Evolutionary conservation across 2,888 invertebrate genomes (phyloP), one percentile per base, ranked within the genome.

Genomic region (Rotaria macrura): DNA sequence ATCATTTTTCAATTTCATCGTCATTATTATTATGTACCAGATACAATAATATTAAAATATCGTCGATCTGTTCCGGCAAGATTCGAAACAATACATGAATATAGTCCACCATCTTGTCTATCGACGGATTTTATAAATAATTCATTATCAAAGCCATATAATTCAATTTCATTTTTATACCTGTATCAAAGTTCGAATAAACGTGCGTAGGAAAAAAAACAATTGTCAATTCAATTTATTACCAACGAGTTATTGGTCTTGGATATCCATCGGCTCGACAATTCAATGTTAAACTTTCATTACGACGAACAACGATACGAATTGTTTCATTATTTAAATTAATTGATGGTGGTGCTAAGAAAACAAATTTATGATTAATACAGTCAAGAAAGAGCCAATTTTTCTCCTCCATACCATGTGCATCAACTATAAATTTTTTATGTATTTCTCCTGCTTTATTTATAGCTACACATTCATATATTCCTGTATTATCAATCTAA

Each of bases 31-130:
- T 29, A 34, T 65, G 87, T 85, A 90, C 90, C 88, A 49, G 89
- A 88, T 79, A 90, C 89, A 86, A 89, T 89, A 1, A 91, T 88
- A 14, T 88, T 90, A 87, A 93, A 93, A 74, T 91, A 91, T 87
- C 92, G 92, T 10, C 91, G 89, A 23, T 89, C 90, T 40, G 91
- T 91, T 7, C 93, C 93, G 88, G 92, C 92, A 83, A 91, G 89
- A 88, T 93, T 94, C 83, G 89, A 90, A 1, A 92, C 93, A 14
- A 91, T 88, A 88, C 94, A 94, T 4, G 91, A 92, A 88, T 93
- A 94, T 54, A 92, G 90, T 0, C 93, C 93, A 83, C 92, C 92
- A 89, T 93, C 93, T 74, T 88, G 87, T 79, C 89, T 89, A 87
- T 90, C 89, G 14, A 89, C 88, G 29, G 25, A 47, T 25, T 20